Evolutionary conservation across 2,888 invertebrate species (phyloP).

Genomic region (Melitaea athalia): DNA sequence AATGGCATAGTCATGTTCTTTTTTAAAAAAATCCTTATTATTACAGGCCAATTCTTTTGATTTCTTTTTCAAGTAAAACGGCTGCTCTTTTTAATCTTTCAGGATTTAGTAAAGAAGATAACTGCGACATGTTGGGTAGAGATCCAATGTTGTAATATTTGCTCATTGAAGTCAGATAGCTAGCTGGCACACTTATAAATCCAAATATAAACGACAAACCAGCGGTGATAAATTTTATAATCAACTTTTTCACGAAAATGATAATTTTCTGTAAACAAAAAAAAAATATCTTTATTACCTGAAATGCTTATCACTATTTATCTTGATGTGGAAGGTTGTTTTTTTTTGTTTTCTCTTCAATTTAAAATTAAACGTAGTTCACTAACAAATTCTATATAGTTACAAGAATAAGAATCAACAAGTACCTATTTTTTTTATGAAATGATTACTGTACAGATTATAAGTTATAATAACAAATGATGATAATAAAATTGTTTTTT

Average conservation of each 20-base stretch:
- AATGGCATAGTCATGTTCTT: no score
- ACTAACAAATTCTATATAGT: no score
- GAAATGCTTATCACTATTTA: not conserved
- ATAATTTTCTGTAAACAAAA: conserved; percentile 43
- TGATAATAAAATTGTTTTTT: no score
- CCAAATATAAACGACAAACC: conserved; percentile 49
- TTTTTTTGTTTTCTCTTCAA: not conserved
- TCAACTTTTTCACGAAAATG: conserved; percentile 39
- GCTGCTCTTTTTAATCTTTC: conserved; percentile 77
- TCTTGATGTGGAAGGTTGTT: not conserved
- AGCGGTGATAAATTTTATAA: conserved; percentile 43
- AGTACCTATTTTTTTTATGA: no score
- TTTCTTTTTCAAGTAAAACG: conserved; percentile 74
- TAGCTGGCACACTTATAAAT: conserved; percentile 67
- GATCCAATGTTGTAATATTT: conserved; percentile 67
- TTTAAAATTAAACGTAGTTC: no score
- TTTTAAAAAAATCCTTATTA: conserved; percentile 7
- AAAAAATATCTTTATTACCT: conserved; percentile 13
- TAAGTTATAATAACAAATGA: no score
- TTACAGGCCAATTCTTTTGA: conserved; percentile 74
- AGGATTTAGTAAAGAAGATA: conserved; percentile 74
- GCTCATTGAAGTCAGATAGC: conserved; percentile 81
- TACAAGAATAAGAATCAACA: no score
- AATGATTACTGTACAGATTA: no score
- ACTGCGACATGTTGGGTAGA: conserved; percentile 50